Evolutionary conservation across 1,140 invertebrate genomes (phyloP).

Genomic region (Augochlora pura): DNA sequence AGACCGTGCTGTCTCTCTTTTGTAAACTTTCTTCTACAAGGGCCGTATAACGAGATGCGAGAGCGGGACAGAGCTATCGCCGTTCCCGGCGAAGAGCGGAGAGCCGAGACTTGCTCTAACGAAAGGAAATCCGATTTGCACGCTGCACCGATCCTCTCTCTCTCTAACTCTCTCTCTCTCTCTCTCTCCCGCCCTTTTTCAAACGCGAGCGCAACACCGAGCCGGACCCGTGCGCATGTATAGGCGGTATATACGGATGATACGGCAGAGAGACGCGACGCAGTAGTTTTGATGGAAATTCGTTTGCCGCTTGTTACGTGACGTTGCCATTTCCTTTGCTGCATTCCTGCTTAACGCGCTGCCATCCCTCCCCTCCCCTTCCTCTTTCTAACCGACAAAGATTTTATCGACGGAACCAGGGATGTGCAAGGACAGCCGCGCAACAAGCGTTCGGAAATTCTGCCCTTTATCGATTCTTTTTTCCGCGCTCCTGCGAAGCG

Average conservation of each 20-base stretch:
- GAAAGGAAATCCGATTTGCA: slow-evolving; percentile 72
- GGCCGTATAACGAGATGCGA: slow-evolving; percentile 61
- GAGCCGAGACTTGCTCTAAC: slow-evolving; percentile 69
- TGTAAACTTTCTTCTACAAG: slow-evolving; percentile 57
- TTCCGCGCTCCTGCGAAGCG: too few relatives aligned
- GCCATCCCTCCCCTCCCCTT: too few relatives aligned
- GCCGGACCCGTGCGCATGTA: background rate
- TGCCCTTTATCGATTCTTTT: background rate
- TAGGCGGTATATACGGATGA: slow-evolving; percentile 31
- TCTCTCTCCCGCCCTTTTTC: slow-evolving; percentile 21
- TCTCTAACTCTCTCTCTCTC: too few relatives aligned
- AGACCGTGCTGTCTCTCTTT: slow-evolving; percentile 55
- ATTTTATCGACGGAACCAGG: background rate
- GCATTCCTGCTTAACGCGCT: background rate
- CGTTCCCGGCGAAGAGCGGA: slow-evolving; percentile 15
- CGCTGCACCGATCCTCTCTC: slow-evolving; percentile 21
- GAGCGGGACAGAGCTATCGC: slow-evolving; percentile 28
- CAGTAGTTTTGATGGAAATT: slow-evolving; percentile 42
- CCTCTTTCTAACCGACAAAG: too few relatives aligned
- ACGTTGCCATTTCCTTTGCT: slow-evolving; percentile 21
- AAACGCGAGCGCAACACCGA: slow-evolving; percentile 11
- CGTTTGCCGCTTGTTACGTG: slow-evolving; percentile 43
- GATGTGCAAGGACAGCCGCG: background rate
- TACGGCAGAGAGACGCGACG: slow-evolving; percentile 9
- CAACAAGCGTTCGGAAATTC: background rate